phyloP scores from a whole-genome alignment of 2,888 invertebrate genomes.

The Mycalesis mineus region DNA sequence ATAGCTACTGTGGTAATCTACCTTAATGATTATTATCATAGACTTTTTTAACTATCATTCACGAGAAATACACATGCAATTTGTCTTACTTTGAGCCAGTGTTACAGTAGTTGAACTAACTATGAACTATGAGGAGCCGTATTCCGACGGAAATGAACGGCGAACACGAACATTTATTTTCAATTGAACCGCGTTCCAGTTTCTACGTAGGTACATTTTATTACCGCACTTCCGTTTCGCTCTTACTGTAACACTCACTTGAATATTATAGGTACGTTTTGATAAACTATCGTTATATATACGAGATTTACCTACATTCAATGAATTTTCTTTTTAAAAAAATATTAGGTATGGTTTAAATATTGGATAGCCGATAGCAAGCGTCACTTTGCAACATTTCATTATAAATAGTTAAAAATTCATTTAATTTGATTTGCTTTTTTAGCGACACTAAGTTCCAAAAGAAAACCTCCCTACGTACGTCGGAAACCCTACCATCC shows the following conservation, averaged over 20 bases:
- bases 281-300: background rate
- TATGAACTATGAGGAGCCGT: slow-evolving; percentile 1
- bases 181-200: slow-evolving; percentile 6
- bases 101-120: background rate
- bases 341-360: no score
- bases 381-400: no score
- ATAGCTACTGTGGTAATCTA: background rate
- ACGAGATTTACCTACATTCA: background rate
- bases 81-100: slow-evolving; percentile 12
- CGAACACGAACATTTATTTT: slow-evolving; percentile 1
- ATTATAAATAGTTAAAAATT: no score
- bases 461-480: no score
- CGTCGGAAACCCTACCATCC: no score
- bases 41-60: slow-evolving; percentile 36
- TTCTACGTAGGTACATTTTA: slow-evolving; percentile 1
- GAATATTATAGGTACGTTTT: background rate
- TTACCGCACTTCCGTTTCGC: slow-evolving; percentile 2
- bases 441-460: no score
- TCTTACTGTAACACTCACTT: slow-evolving; percentile 1
- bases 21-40: slow-evolving; percentile 62
- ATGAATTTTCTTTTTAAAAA: no score
- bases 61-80: slow-evolving; percentile 27
- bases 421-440: no score
- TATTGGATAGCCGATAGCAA: no score
- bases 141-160: background rate